Base-by-base conservation (phyloP, 53 echinoderm and acorn worm genomes). In the Holothuria leucospilota region DNA sequence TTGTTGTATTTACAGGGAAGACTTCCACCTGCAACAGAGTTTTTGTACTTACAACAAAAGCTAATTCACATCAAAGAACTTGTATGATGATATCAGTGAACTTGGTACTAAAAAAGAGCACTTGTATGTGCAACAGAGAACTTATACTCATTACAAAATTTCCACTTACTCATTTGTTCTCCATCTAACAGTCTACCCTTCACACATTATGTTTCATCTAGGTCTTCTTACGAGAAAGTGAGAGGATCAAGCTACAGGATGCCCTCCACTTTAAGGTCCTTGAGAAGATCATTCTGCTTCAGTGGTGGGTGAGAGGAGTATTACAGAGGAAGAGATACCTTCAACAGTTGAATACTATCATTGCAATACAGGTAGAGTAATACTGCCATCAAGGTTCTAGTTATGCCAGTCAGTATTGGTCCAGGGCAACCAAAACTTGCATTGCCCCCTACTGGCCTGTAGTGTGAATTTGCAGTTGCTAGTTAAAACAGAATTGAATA, bases 201-300 rank as follows among this genome's bases (percentile, higher is more conserved):
- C 13, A 5, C 6, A 3, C 6, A 6, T 66, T 7, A 13, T 1
- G 9, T 40, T 73, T 40, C 8, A 14, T 59, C 20, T 38, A 96
- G 97, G 93, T 98, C 20, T 98, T 98, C 59, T 77, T 98, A 63
- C 64, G 98, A 78, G 98, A 98, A 78, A 92, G 91, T 59, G 98
- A 98, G 66, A 74, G 98, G 39, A 91, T 95, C 18, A 98, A 98
- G 79, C 82, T 98, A 16, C 98, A 98, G 77, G 98, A 98, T 64
- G 92, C 91, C 12, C 87, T 98, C 29, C 98, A 98, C 84, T 82
- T 66, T n/a, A 85, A 92, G 68, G 95, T 98, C 21, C 85, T 95
- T 68, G 71, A 91, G 90, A 87, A 92, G 18, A 98, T 98, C 53
- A 41, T 89, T 38, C 85, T 90, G 26, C 78, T 98, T 13, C 98